These are phyloP conservation scores for Gnathonemus longibarbis DNA, from an alignment of 2,113 vertebrate species.

Conservation along the genomic window DNA sequence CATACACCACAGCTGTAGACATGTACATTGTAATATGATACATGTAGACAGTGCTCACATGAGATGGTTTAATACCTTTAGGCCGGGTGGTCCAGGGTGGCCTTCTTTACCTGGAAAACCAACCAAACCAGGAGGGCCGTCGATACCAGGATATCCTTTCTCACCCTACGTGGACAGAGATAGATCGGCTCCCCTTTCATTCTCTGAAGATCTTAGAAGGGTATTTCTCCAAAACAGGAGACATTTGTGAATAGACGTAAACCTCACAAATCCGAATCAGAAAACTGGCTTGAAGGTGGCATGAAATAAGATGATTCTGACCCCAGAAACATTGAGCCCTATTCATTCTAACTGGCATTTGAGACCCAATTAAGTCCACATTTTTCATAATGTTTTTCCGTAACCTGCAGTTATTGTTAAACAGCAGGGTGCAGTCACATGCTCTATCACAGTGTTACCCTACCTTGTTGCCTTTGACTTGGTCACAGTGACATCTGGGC, in stretches of 20 bases:
- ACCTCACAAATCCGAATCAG: neutral
- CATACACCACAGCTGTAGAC: neutral
- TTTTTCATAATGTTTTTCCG: neutral
- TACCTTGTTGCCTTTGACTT: conserved; percentile 50
- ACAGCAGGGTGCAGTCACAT: neutral
- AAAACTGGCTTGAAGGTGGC: neutral
- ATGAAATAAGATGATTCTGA: neutral
- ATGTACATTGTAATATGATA: neutral
- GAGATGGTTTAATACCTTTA: conserved; percentile 34
- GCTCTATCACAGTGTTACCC: conserved; percentile 13
- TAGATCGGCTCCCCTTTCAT: neutral
- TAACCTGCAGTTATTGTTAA: neutral
- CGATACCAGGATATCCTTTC: conserved; percentile 35
- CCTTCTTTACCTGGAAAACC: conserved; percentile 39
- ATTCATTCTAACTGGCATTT: neutral
- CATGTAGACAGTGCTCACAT: neutral
- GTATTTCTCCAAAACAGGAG: neutral
- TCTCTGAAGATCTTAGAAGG: neutral
- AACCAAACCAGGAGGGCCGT: conserved; percentile 27
- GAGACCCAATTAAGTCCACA: neutral
- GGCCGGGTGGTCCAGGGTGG: conserved; percentile 34
- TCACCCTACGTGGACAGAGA: conserved; percentile 40
- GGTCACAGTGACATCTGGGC: conserved; percentile 42
- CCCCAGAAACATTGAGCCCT: too few species aligned
- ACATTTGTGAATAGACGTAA: neutral